Percentiles rank a stretch among this genome's conserved stretches.
These are phyloP conservation scores for Heterodera filipjevi DNA, from an alignment of 2,888 invertebrate genomes.

Conservation along the genomic window DNA sequence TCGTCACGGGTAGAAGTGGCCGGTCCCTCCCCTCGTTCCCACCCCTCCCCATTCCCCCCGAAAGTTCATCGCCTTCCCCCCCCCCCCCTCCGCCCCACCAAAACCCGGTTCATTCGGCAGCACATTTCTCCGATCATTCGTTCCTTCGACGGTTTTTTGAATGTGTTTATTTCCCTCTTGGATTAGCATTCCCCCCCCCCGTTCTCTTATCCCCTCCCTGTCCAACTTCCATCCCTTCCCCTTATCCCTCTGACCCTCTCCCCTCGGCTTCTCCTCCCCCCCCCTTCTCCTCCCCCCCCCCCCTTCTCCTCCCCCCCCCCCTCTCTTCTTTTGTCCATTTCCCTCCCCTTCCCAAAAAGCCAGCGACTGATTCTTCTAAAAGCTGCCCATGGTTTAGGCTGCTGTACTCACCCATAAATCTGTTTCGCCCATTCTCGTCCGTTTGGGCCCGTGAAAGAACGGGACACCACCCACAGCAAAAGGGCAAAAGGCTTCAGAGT, in stretches of 20 bases:
- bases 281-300: background rate
- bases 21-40: slow-evolving; percentile 5
- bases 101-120: background rate
- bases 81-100: background rate
- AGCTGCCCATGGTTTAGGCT: background rate
- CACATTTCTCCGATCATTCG: background rate
- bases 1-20: background rate
- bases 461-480: slow-evolving; percentile 4
- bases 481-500: background rate
- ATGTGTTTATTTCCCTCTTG: background rate
- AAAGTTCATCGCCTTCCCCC: background rate
- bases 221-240: background rate
- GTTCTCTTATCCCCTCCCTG: background rate
- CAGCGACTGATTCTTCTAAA: background rate
- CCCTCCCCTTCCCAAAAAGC: background rate
- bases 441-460: background rate
- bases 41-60: background rate
- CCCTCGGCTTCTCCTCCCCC: background rate
- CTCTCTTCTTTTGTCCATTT: no score
- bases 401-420: background rate
- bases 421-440: background rate
- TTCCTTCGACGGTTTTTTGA: background rate
- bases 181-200: background rate
- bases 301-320: no score
- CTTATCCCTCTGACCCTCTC: background rate